Evolutionary conservation across 2,888 invertebrate species (phyloP), one percentile per base, ranked within the genome.

Genomic region (Cataglyphis albicans): DNA sequence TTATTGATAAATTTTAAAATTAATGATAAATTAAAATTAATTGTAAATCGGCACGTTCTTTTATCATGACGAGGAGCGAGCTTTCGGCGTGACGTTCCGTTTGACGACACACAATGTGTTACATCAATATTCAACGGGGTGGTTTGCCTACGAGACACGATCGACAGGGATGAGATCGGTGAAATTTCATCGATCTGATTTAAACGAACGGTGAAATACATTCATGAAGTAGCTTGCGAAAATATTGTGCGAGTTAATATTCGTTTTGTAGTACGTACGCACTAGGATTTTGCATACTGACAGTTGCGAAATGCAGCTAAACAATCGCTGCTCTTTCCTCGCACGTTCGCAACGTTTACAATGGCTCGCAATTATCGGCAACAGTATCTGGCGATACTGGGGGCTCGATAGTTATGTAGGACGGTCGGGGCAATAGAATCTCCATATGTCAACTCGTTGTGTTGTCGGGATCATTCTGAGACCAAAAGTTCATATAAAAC

Each of bases 81-180:
- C 25, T 65, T 41, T 41, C 44, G 82, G 72, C 76, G 10, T 64
- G 74, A 81, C 84, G 38, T 70, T 86, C 75, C 82, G 52, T 44
- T 55, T 67, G 61, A 84, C 61, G 41, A 75, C 68, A 86, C 82
- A 88, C 81, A 84, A 84, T 73, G 84, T 84, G 84, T 86, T 81
- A 82, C 83, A 76, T 86, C 76, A 86, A 86, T 88, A 85, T 88
- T 86, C 86, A 86, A 88, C 82, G 72, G 82, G 82, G 74, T 44
- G 57, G 84, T 68, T 88, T 86, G 86, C 83, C 84, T 82, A 32
- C 80, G 83, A 80, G 63, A 64, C n/a, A 25, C 65, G 52, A 73
- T 48, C 41, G 63, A 12, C 12, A 59, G 82, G 64, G 18, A 61
- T 32, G 61, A 68, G 61, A 78, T 61, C 35, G 78, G 44, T 21